phyloP scores from a whole-genome alignment of 1,140 invertebrate species.

The Mactra quadrangularis region DNA sequence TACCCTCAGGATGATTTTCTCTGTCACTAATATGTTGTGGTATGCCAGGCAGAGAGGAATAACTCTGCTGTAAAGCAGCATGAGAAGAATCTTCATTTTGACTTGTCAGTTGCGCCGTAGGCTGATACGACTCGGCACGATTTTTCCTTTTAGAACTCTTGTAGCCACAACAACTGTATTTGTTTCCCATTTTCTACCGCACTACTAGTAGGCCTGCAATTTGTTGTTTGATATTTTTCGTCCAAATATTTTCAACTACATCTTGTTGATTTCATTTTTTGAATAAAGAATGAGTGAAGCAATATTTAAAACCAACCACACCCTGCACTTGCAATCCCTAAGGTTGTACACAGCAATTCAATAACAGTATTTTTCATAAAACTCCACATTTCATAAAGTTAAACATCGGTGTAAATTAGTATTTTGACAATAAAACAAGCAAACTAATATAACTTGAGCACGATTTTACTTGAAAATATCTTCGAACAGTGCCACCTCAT shows the following conservation, averaged over 20 bases:
- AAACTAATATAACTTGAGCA: too few species aligned
- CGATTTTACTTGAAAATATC: too few species aligned
- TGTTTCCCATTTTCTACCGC: slow-evolving; percentile 82
- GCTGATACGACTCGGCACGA: slow-evolving; percentile 81
- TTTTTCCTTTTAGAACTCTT: slow-evolving; percentile 75
- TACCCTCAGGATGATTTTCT: slow-evolving; percentile 90
- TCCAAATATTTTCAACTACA: background rate
- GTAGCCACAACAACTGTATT: slow-evolving; percentile 83
- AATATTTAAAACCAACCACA: too few species aligned
- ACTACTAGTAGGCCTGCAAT: background rate
- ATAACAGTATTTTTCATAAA: background rate
- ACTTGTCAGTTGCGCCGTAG: slow-evolving; percentile 19
- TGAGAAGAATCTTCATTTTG: slow-evolving; percentile 39
- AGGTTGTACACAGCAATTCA: background rate
- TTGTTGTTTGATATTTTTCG: background rate
- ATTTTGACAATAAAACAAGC: too few species aligned
- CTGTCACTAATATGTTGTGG: slow-evolving; percentile 99
- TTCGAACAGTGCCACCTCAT: too few species aligned
- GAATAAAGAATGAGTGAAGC: too few species aligned
- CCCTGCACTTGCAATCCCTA: too few species aligned
- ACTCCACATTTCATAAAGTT: background rate
- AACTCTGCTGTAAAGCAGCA: slow-evolving; percentile 85
- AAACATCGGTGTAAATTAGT: too few species aligned
- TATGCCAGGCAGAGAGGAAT: slow-evolving; percentile 87
- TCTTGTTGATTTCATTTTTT: background rate